Conservation (phyloP, 2,888 invertebrate species). For the Zhuqinia jingwanae region DNA sequence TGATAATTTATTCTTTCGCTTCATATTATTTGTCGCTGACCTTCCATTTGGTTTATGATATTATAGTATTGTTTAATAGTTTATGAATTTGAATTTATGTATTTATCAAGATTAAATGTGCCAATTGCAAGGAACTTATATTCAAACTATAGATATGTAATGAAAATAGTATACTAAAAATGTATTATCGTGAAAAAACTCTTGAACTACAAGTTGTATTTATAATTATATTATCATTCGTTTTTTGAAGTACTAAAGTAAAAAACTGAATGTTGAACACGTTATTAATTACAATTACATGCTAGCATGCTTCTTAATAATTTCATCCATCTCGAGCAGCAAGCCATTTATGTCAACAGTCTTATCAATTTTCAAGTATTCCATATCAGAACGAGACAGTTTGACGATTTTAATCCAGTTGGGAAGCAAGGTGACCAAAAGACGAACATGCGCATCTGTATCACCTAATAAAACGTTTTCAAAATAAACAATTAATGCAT, state of each 20-base stretch:
- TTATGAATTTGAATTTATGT: background rate
- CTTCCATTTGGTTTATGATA: background rate
- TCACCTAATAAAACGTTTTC: no score
- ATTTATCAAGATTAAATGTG: slow-evolving; percentile 26
- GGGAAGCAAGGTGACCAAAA: slow-evolving; percentile 64
- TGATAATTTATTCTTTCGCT: slow-evolving; percentile 25
- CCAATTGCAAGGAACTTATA: slow-evolving; percentile 19
- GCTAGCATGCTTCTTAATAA: slow-evolving; percentile 57
- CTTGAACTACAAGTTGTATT: no score
- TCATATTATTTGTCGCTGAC: background rate
- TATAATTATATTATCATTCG: no score
- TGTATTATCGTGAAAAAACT: background rate
- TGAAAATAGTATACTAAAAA: background rate
- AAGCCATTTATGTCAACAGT: slow-evolving; percentile 68
- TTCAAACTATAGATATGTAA: background rate
- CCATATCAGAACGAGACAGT: slow-evolving; percentile 52
- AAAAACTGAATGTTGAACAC: no score
- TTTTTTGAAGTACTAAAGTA: no score
- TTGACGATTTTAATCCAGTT: slow-evolving; percentile 64
- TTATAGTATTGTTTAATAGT: background rate
- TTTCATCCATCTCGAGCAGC: slow-evolving; percentile 63
- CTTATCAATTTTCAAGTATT: slow-evolving; percentile 73
- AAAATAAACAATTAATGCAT: no score
- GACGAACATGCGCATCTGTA: slow-evolving; percentile 65
- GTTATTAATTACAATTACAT: no score